phyloP scores from a whole-genome alignment of 1,140 invertebrate species.

The Drosophila cardini region DNA sequence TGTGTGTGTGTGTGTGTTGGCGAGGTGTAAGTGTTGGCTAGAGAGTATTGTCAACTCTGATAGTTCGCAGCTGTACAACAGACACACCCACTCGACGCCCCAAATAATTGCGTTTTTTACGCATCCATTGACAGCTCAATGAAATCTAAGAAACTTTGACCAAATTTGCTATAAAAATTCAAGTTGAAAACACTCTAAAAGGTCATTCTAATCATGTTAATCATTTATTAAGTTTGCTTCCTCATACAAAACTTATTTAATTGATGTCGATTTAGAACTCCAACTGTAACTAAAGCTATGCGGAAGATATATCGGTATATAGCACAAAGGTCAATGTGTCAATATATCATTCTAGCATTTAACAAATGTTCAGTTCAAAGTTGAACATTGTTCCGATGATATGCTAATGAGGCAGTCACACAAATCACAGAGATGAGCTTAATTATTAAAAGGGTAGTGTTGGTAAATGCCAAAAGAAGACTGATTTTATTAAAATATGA shows the following conservation, averaged over 20 bases:
- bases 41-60: constrained; percentile 40
- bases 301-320: constrained; percentile 46
- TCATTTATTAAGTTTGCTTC: constrained; percentile 7
- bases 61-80: background rate
- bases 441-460: background rate
- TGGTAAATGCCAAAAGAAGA: background rate
- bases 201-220: constrained; percentile 26
- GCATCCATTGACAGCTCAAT: constrained; percentile 15
- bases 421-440: constrained; percentile 21
- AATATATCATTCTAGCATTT: constrained; percentile 42
- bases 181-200: constrained; percentile 59
- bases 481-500: background rate
- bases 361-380: constrained; percentile 28
- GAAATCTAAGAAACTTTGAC: background rate
- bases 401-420: constrained; percentile 40
- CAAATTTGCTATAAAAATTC: constrained; percentile 4
- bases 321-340: constrained; percentile 55
- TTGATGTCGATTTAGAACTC: constrained; percentile 5
- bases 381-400: constrained; percentile 26
- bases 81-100: constrained; percentile 22
- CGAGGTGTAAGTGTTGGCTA: constrained; percentile 19
- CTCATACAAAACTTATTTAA: constrained; percentile 8
- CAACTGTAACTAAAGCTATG: constrained; percentile 33
- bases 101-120: too few species aligned
- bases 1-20: constrained; percentile 2